Evolutionary conservation across 1,140 invertebrate genomes (phyloP).

Genomic region (Diprion similis): DNA sequence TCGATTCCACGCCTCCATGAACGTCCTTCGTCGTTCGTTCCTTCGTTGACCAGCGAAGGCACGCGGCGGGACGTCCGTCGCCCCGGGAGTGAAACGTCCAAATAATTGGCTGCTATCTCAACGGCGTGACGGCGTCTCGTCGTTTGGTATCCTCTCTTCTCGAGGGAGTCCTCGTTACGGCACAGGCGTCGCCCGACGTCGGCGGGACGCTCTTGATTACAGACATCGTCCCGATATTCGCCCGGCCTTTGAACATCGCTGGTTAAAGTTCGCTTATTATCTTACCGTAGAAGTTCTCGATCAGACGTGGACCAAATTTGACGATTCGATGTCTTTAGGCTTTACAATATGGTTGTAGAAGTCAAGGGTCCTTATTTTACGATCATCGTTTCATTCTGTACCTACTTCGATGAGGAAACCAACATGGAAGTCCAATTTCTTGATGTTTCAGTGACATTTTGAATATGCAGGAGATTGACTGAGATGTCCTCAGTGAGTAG

Average conservation of each 20-base stretch:
- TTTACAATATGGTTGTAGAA: too few species aligned
- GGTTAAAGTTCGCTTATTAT: too few species aligned
- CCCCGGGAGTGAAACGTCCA: conserved; percentile 1
- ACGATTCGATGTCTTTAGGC: too few species aligned
- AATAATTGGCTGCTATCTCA: neutral
- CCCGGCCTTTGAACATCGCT: neutral
- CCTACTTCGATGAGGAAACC: too few species aligned
- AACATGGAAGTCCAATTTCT: too few species aligned
- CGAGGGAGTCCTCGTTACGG: neutral
- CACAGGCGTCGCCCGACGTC: neutral
- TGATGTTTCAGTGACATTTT: too few species aligned
- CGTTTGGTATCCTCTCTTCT: neutral
- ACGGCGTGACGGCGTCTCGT: neutral
- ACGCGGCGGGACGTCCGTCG: neutral
- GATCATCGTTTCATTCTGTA: too few species aligned
- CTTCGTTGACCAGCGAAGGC: neutral
- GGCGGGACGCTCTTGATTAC: conserved; percentile 2
- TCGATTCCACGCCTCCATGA: neutral
- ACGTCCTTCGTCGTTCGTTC: neutral
- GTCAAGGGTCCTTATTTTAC: too few species aligned
- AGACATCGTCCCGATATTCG: neutral
- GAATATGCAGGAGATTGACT: too few species aligned
- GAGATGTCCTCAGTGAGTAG: too few species aligned
- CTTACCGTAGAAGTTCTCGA: too few species aligned
- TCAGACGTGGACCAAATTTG: too few species aligned